Evolutionary conservation across 2,797 vertebrate genomes (phyloP).

Genomic region (Nasua narica): DNA sequence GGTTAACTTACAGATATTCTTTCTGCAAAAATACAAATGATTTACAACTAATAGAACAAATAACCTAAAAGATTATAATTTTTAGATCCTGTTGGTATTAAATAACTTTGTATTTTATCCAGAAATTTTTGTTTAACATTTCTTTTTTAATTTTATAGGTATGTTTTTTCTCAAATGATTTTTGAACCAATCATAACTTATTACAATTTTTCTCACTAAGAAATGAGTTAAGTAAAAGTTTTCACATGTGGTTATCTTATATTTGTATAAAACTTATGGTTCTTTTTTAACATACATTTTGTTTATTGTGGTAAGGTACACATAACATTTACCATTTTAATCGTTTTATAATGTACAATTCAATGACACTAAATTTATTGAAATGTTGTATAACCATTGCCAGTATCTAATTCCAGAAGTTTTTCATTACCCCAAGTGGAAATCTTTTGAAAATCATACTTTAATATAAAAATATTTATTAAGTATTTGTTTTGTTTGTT

Average conservation of each 20-base stretch:
- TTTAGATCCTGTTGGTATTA: background rate
- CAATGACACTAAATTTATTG: background rate
- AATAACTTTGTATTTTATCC: background rate
- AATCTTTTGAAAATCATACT: background rate
- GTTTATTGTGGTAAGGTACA: background rate
- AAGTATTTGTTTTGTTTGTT: background rate
- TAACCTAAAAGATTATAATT: background rate
- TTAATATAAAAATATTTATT: background rate
- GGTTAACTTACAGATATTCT: background rate
- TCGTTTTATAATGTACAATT: background rate
- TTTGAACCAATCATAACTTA: background rate
- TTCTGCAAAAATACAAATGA: background rate
- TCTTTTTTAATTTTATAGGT: background rate
- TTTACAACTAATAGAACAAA: background rate
- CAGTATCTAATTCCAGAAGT: background rate
- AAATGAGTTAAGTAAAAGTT: background rate
- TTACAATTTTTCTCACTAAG: background rate
- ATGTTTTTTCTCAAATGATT: background rate
- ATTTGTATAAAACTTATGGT: background rate
- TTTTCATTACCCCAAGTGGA: background rate
- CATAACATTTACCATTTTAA: background rate
- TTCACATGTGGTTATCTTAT: background rate
- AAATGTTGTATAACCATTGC: background rate
- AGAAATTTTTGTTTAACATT: background rate
- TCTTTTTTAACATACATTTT: background rate